phyloP scores from a whole-genome alignment of 2,113 vertebrate species.

The Pseudopipra pipra region DNA sequence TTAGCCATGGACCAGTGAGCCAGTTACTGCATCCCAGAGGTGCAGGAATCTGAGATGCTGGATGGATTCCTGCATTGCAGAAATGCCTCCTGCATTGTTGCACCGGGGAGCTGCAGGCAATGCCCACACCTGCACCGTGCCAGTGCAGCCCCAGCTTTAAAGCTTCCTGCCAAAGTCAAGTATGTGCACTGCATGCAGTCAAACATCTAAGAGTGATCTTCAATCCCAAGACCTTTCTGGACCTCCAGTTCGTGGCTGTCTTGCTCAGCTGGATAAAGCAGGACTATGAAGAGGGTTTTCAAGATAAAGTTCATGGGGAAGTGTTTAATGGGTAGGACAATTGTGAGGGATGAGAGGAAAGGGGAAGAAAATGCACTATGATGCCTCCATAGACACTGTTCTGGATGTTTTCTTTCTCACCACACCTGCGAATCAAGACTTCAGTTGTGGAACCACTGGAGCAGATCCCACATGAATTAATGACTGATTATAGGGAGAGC shows the following conservation, averaged over 20 bases:
- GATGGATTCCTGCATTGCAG: background rate
- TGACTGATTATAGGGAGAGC: background rate
- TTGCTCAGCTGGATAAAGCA: background rate
- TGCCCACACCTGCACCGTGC: rapidly evolving
- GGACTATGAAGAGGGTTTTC: background rate
- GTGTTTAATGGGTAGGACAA: background rate
- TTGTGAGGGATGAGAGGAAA: background rate
- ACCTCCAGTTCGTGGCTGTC: background rate
- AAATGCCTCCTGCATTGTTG: background rate
- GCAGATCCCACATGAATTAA: background rate
- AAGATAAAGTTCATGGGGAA: background rate
- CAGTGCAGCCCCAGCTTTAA: background rate
- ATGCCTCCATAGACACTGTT: background rate
- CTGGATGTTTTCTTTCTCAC: background rate
- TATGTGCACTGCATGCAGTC: background rate
- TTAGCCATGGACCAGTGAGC: background rate
- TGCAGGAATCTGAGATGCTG: background rate
- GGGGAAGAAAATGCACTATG: background rate
- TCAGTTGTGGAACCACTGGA: background rate
- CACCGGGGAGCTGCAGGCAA: background rate
- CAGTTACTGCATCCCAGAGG: background rate
- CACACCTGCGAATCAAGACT: background rate
- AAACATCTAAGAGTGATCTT: background rate
- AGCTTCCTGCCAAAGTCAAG: background rate
- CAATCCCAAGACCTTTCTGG: background rate